Conservation (phyloP, 1,140 invertebrate species). For the Drosophila equinoxialis region DNA sequence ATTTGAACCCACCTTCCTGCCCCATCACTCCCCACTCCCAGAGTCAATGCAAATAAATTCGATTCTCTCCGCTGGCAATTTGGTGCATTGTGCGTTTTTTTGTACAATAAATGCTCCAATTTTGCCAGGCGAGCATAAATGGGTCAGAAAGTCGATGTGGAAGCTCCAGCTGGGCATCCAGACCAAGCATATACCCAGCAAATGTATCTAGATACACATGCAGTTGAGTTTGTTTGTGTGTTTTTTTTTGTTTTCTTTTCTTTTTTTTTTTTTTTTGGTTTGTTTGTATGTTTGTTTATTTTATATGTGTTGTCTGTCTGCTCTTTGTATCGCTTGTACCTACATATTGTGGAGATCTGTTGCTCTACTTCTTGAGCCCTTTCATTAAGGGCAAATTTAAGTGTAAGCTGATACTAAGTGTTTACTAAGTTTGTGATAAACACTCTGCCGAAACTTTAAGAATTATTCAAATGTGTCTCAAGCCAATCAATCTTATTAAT, state of each 20-base stretch:
- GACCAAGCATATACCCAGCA: constrained; percentile 14
- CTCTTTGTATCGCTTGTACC: constrained; percentile 17
- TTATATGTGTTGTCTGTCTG: constrained; percentile 13
- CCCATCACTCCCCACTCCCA: background rate
- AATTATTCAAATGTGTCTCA: no score
- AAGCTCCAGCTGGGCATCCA: constrained; percentile 24
- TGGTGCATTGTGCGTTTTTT: constrained; percentile 63
- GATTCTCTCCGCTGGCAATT: constrained; percentile 21
- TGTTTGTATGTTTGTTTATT: constrained; percentile 26
- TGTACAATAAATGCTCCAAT: constrained; percentile 80
- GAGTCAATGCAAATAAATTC: constrained; percentile 14
- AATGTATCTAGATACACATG: constrained; percentile 32
- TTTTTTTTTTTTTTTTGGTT: background rate
- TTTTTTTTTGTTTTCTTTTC: background rate
- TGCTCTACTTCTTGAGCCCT: background rate
- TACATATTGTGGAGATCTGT: background rate
- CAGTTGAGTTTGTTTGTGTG: background rate
- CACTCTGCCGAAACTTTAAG: no score
- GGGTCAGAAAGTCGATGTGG: constrained; percentile 40
- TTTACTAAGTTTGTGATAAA: no score
- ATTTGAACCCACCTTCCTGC: background rate
- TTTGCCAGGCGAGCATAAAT: constrained; percentile 73
- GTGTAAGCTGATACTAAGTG: no score
- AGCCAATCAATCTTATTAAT: no score
- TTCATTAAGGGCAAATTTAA: background rate